Percentiles rank a stretch among this genome's conserved stretches.
phyloP scores from a whole-genome alignment of 2,888 invertebrate genomes.

The Alviniconcha strummeri region DNA sequence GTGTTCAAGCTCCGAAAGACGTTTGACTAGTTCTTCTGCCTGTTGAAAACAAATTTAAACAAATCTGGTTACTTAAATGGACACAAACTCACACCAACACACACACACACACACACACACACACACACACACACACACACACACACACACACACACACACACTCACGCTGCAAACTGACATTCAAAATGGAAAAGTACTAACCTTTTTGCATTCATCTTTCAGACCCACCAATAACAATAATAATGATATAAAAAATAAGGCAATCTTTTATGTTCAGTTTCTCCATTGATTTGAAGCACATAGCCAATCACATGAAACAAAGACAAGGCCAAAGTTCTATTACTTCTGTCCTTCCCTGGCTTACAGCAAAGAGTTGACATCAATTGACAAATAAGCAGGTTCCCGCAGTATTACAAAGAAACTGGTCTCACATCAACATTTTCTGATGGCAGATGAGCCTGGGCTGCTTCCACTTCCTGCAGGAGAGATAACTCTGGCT shows the following conservation, averaged over 20 bases:
- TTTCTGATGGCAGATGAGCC: constrained; percentile 45
- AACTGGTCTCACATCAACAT: constrained; percentile 35
- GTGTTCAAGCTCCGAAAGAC: constrained; percentile 87
- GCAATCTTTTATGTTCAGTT: no score
- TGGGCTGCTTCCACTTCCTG: constrained; percentile 68
- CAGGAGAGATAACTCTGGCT: constrained; percentile 60
- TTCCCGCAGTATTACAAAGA: no score
- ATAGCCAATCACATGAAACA: no score
- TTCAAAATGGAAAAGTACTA: neutral
- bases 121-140: neutral
- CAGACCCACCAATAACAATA: neutral
- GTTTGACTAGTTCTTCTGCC: constrained; percentile 91
- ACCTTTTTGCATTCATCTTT: neutral
- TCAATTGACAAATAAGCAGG: no score
- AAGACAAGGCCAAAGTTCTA: no score
- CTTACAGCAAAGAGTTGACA: no score
- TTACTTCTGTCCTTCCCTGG: no score
- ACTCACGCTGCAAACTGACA: neutral
- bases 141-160: neutral
- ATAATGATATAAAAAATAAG: no score
- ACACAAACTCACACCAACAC: neutral
- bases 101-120: neutral
- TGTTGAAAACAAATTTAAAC: constrained; percentile 69
- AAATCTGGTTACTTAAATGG: no score
- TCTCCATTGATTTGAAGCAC: no score